These are phyloP conservation scores for Cheracebus regulus DNA, from an alignment of 2,797 vertebrate genomes.

Conservation along the genomic window DNA sequence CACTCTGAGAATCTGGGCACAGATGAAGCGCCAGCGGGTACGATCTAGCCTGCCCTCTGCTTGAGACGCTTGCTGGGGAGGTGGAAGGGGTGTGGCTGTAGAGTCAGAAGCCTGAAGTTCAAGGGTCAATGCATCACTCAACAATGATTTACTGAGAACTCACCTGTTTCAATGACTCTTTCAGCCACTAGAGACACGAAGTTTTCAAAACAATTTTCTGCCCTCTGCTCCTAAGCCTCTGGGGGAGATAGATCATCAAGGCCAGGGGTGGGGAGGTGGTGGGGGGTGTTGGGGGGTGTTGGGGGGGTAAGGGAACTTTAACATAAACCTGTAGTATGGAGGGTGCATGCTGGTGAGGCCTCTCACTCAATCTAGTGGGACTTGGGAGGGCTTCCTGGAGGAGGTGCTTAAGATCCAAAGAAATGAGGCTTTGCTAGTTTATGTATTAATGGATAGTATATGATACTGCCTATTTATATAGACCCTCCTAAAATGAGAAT, in stretches of 20 bases:
- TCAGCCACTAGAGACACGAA: background rate
- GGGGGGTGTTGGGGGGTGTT: accelerated
- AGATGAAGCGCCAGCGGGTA: background rate
- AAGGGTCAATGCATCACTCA: accelerated
- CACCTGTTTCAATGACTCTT: background rate
- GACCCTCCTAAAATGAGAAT: too few relatives aligned
- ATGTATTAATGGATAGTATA: too few relatives aligned
- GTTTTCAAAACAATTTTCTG: background rate
- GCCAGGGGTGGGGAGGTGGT: too few relatives aligned
- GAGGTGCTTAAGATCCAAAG: background rate
- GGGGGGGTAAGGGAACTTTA: too few relatives aligned
- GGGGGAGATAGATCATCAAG: background rate
- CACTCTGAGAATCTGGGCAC: accelerated
- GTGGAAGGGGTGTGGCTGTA: accelerated
- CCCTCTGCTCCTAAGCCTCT: background rate
- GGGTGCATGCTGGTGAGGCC: background rate
- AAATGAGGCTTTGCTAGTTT: background rate
- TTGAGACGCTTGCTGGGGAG: accelerated
- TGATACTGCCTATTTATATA: too few relatives aligned
- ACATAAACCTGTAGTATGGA: background rate
- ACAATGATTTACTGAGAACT: background rate
- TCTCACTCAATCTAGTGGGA: too few relatives aligned
- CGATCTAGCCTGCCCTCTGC: background rate
- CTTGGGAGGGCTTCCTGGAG: background rate
- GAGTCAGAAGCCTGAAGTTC: too few relatives aligned